Evolutionary conservation across 2,888 invertebrate genomes (phyloP).

Genomic region (Caenorhabditis wallacei): DNA sequence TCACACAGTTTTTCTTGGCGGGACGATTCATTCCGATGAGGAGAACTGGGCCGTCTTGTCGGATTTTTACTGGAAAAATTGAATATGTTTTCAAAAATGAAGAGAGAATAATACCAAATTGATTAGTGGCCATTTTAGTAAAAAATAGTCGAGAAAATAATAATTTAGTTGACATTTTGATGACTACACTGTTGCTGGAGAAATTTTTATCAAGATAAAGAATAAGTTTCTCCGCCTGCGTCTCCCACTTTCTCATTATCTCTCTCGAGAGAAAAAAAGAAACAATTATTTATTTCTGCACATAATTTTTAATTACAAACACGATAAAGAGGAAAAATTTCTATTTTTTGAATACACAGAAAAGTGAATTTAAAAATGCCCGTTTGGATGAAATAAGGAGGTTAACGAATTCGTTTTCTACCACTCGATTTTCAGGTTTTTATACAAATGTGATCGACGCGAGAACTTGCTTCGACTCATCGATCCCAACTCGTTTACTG

Average conservation of each 20-base stretch:
- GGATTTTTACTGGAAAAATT: slow-evolving; percentile 33
- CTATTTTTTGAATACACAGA: slow-evolving; percentile 28
- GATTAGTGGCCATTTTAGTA: slow-evolving; percentile 22
- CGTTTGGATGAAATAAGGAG: slow-evolving; percentile 31
- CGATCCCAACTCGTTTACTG: slow-evolving; percentile 77
- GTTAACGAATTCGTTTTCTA: slow-evolving; percentile 28
- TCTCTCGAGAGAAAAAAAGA: not conserved
- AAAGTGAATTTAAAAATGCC: slow-evolving; percentile 35
- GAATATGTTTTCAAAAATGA: not conserved
- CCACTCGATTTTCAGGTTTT: slow-evolving; percentile 78
- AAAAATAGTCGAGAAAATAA: slow-evolving; percentile 34
- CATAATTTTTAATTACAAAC: slow-evolving; percentile 23
- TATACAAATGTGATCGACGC: slow-evolving; percentile 76
- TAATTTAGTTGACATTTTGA: slow-evolving; percentile 29
- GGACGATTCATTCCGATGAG: slow-evolving; percentile 92
- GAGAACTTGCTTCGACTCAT: slow-evolving; percentile 79
- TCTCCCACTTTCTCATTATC: slow-evolving; percentile 1
- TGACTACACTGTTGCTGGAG: slow-evolving; percentile 33
- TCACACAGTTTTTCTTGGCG: slow-evolving; percentile 90
- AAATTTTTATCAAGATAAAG: not conserved
- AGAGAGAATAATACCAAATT: slow-evolving; percentile 33
- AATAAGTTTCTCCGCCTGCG: slow-evolving; percentile 24
- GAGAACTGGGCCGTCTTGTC: slow-evolving; percentile 46
- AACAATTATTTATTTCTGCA: not conserved
- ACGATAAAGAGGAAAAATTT: slow-evolving; percentile 4